These are phyloP conservation scores for Poecilobothrus nobilitatus DNA, from an alignment of 2,888 invertebrate genomes.

Conservation along the genomic window DNA sequence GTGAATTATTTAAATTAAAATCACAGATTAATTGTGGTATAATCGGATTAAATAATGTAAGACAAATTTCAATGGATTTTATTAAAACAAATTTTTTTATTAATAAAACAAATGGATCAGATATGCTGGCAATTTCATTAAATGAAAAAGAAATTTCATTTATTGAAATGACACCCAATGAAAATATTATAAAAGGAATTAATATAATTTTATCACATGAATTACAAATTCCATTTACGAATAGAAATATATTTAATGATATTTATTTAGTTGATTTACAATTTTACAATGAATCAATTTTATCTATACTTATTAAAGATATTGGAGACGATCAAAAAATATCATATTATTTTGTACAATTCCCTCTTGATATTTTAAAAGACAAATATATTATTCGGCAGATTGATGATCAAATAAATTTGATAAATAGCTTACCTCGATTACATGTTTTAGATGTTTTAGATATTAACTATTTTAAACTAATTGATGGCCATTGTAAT, in stretches of 20 bases:
- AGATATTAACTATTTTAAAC: conserved; percentile 49
- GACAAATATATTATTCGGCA: conserved; percentile 42
- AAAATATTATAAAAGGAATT: conserved; percentile 45
- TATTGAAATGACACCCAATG: conserved; percentile 34
- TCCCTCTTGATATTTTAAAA: conserved; percentile 37
- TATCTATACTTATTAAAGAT: conserved; percentile 63
- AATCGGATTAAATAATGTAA: conserved; percentile 22
- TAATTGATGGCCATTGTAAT: conserved; percentile 57
- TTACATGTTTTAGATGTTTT: conserved; percentile 50
- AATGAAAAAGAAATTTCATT: conserved; percentile 35
- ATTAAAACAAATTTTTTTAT: conserved; percentile 31
- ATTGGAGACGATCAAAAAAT: conserved; percentile 45
- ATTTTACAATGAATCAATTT: conserved; percentile 57
- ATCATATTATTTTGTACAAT: conserved; percentile 46
- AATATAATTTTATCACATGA: conserved; percentile 49
- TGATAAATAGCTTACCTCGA: conserved; percentile 28
- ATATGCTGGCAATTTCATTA: conserved; percentile 34
- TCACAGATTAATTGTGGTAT: conserved; percentile 48
- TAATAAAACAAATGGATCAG: conserved; percentile 30
- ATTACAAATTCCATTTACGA: conserved; percentile 35
- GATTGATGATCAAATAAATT: conserved; percentile 30
- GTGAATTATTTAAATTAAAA: conserved; percentile 52
- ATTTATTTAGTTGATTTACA: conserved; percentile 59
- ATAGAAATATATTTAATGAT: conserved; percentile 28
- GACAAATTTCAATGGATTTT: conserved; percentile 25